These are phyloP conservation scores for Agrochola lychnidis DNA, from an alignment of 2,888 invertebrate genomes.

Conservation along the genomic window DNA sequence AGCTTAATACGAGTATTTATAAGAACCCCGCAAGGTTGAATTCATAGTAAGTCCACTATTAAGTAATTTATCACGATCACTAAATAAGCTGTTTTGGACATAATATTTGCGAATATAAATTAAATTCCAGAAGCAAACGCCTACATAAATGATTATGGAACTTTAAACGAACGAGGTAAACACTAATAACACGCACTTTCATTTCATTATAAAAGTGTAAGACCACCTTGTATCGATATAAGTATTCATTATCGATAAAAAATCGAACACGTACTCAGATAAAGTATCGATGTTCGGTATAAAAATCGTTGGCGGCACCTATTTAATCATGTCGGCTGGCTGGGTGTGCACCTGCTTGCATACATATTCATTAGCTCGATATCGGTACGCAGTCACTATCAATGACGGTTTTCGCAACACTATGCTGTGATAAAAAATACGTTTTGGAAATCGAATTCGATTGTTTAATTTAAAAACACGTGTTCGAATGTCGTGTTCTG, in stretches of 20 bases:
- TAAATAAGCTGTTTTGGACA: conserved; percentile 56
- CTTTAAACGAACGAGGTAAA: conserved; percentile 59
- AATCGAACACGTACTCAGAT: conserved; percentile 75
- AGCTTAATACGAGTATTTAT: conserved; percentile 52
- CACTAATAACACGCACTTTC: conserved; percentile 56
- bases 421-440: conserved; percentile 63
- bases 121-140: conserved; percentile 61
- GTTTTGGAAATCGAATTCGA: conserved; percentile 66
- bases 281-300: conserved; percentile 81
- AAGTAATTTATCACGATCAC: conserved; percentile 60
- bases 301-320: conserved; percentile 87
- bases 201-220: conserved; percentile 60
- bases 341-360: conserved; percentile 85
- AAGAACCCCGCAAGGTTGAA: conserved; percentile 49
- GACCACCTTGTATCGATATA: conserved; percentile 69
- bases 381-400: conserved; percentile 84
- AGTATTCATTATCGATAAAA: conserved; percentile 74
- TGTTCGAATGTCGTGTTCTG: conserved; percentile 61
- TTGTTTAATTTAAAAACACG: conserved; percentile 62
- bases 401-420: conserved; percentile 83
- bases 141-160: conserved; percentile 60
- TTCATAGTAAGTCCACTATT: conserved; percentile 46
- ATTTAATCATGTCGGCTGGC: conserved; percentile 83
- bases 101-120: conserved; percentile 59
- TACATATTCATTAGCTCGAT: conserved; percentile 88